These are phyloP conservation scores for Tetragonula clypearis DNA, from an alignment of 1,140 invertebrate species.

Conservation along the genomic window DNA sequence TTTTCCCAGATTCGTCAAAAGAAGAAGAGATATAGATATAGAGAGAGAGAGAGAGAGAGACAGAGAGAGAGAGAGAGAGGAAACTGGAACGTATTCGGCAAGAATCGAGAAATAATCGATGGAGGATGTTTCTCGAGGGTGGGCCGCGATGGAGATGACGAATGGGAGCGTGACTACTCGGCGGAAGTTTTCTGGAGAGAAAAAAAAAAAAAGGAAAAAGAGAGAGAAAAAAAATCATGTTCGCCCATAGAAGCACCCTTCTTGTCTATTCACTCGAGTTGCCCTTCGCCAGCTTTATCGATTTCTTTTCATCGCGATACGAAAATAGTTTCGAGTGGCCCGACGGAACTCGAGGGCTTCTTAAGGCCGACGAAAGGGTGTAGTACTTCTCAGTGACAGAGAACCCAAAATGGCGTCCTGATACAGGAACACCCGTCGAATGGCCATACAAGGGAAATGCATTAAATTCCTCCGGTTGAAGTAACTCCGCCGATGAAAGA, in stretches of 20 bases:
- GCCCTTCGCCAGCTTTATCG: conserved; percentile 70
- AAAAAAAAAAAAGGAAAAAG: background rate
- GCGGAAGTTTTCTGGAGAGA: conserved; percentile 53
- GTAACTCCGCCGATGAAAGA: conserved; percentile 33
- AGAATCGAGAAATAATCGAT: conserved; percentile 52
- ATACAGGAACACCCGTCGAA: conserved; percentile 62
- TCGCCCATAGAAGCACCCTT: conserved; percentile 66
- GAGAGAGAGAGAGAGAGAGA: background rate
- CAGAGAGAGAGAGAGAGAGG: background rate
- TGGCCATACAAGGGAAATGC: conserved; percentile 65
- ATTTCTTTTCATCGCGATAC: conserved; percentile 71
- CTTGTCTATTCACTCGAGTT: conserved; percentile 70
- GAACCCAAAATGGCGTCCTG: conserved; percentile 68
- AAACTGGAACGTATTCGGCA: conserved; percentile 32
- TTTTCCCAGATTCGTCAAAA: background rate
- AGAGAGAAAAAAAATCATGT: conserved; percentile 58
- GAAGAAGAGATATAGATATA: background rate
- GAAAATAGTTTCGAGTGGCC: conserved; percentile 71
- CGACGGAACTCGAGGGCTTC: conserved; percentile 67
- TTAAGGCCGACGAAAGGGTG: conserved; percentile 70
- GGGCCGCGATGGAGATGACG: conserved; percentile 34
- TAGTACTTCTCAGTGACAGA: conserved; percentile 68
- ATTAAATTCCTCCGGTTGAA: conserved; percentile 64
- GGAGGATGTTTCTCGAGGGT: conserved; percentile 44
- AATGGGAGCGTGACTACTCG: conserved; percentile 53